Base-by-base conservation (phyloP, 2,113 vertebrate genomes). In the Cephalopterus ornatus region DNA sequence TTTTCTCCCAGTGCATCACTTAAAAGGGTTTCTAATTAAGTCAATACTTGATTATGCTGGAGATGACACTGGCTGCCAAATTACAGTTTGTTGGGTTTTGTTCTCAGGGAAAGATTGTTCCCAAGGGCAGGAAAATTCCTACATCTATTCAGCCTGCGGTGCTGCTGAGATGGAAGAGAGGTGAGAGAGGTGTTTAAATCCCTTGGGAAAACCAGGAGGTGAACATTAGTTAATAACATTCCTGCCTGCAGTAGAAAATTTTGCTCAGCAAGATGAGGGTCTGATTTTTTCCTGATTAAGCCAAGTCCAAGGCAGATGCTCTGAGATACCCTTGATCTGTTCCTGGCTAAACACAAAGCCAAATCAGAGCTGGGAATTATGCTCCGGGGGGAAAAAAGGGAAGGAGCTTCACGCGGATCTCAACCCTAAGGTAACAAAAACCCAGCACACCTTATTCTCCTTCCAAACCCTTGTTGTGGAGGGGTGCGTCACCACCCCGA, bases 21-120 rank as follows among this genome's bases (percentile, higher is more conserved):
- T 91, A 83, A 92, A 97, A 95, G 78, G 87, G 93, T 96, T 97
- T 98, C 96, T 97, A 96, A 93, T 98, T 97, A 97, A 98, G 89
- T 96, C 84, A 91, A 85, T 81, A 95, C 71, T 93, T 77, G 47
- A 93, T 98, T 97, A 96, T 88, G 72, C 92, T 94, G 83, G 85
- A 93, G 92, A 93, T 95, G 95, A 94, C 81, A 92, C 71, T 93
- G 93, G 88, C 95, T 96, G 95, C 84, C 86, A 95, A 94, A 93
- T 89, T 94, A 91, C 27, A 84, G 46, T 93, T 93, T 68, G 88
- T 80, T 63, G 80, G 89, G 86, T 52, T 95, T 94, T 94, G 71
- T 95, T 94, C 81, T 85, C 46, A 7, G 59, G 74, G 76, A 85
- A 85, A n/a, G 78, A 96, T 70, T 79, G 65, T 88, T 97, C 97